phyloP scores from a whole-genome alignment of 2,888 invertebrate species.

The Thera obeliscata region DNA sequence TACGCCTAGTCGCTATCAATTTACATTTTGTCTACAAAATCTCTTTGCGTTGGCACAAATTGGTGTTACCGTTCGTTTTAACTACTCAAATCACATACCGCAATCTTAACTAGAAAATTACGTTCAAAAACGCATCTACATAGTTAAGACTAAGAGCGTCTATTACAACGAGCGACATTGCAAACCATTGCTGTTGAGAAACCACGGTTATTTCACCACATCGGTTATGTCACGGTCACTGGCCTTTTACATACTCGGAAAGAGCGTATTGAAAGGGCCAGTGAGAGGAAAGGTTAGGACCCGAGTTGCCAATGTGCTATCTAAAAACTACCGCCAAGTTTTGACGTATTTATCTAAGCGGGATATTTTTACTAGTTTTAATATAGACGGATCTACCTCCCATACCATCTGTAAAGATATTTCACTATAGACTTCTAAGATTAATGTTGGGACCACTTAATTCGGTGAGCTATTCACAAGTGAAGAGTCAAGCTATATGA shows the following conservation, averaged over 20 bases:
- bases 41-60: constrained; percentile 66
- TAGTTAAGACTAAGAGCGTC: neutral
- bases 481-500: neutral
- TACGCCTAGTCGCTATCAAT: neutral
- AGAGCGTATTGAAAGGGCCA: neutral
- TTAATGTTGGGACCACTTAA: neutral
- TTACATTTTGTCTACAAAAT: constrained; percentile 29
- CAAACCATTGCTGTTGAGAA: neutral
- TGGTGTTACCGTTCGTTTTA: constrained; percentile 60
- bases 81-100: constrained; percentile 61
- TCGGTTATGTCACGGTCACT: neutral
- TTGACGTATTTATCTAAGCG: constrained; percentile 73
- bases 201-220: neutral
- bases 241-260: neutral
- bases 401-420: constrained; percentile 53
- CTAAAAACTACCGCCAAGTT: constrained; percentile 57
- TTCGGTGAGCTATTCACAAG: neutral
- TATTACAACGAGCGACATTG: neutral
- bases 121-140: constrained; percentile 32
- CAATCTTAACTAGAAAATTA: constrained; percentile 50
- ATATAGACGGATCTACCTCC: constrained; percentile 70
- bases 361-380: constrained; percentile 74
- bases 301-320: constrained; percentile 43
- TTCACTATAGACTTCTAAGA: constrained; percentile 23
- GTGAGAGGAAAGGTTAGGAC: constrained; percentile 6